Evolutionary conservation across 2,797 vertebrate genomes (phyloP), one percentile per base, ranked within the genome.

Genomic region (Lates japonicus): DNA sequence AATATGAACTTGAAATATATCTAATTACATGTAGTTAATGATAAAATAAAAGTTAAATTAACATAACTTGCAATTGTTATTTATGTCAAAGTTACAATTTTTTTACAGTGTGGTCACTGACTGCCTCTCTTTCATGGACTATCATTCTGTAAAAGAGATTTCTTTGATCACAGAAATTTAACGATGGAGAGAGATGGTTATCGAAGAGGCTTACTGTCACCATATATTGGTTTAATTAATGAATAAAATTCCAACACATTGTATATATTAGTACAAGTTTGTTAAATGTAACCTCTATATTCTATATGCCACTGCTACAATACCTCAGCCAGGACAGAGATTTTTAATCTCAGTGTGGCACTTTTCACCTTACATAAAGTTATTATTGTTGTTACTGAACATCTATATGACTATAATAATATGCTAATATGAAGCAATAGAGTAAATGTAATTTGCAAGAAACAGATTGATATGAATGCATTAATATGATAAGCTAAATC

Each of bases 91-190:
- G 2, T 22, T 57, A 11, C 19, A 5, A n/a, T n/a, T 29, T 44
- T 52, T 44, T 57, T 41, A 72, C 68, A 70, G 55, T 35, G 33
- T 22, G 49, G 68, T 52, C 74, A 42, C 14, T 65, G 44, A 68
- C 44, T 51, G 37, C 48, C 19, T 81, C 52, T n/a, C 60, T 76
- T 4, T 46, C 20, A 68, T 68, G 63, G 62, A 31, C 55, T 10
- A 77, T 69, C 76, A 83, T 65, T 63, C 69, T 70, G 31, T 63
- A 41, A 66, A 12, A 67, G 16, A 69, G 29, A 54, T 65, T 48
- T 48, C 35, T 70, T 61, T 74, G 59, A 76, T 74, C 33, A 62
- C 19, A 77, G 57, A 72, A 72, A 79, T 44, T 79, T 29, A 19
- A 62, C 19, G 49, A 41, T 46, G 17, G 16, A 19, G 31, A 29